A percentile compares a stretch with the other conserved stretches of the same genome.
Evolutionary conservation across 2,888 invertebrate genomes (phyloP).

Genomic region (Alcis repandata): DNA sequence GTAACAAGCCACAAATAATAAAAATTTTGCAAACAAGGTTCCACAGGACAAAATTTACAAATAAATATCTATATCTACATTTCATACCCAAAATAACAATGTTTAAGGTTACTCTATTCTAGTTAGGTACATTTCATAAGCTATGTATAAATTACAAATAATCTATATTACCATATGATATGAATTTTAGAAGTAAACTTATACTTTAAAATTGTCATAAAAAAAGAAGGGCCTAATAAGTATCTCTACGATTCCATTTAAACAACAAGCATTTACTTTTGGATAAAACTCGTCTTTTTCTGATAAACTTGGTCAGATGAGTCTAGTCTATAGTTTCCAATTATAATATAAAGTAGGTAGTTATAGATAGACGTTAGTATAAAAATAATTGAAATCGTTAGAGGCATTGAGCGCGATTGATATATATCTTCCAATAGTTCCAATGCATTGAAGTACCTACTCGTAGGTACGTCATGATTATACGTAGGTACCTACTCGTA

Average conservation of each 20-base stretch:
- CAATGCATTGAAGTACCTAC: background rate
- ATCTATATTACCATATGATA: slow-evolving; percentile 1
- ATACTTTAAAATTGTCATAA: slow-evolving; percentile 5
- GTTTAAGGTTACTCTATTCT: slow-evolving; percentile 2
- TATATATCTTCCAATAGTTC: no score
- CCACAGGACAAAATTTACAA: background rate
- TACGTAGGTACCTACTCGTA: no score
- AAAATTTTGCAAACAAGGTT: background rate
- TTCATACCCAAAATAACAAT: background rate
- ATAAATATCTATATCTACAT: background rate
- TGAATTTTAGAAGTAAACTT: background rate
- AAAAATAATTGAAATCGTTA: background rate
- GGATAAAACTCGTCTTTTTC: background rate
- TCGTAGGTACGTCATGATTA: no score
- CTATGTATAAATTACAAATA: background rate
- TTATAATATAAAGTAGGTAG: no score
- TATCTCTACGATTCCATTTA: no score
- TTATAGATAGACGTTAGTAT: background rate
- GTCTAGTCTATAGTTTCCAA: no score
- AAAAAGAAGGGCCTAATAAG: no score
- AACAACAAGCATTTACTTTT: no score
- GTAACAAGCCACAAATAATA: background rate
- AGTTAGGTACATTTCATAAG: slow-evolving; percentile 14
- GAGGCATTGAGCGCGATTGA: slow-evolving; percentile 13
- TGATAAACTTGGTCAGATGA: background rate